Evolutionary conservation across 2,888 invertebrate genomes (phyloP), one percentile per base, ranked within the genome.

Genomic region (Chaetogeoica ovagalla): DNA sequence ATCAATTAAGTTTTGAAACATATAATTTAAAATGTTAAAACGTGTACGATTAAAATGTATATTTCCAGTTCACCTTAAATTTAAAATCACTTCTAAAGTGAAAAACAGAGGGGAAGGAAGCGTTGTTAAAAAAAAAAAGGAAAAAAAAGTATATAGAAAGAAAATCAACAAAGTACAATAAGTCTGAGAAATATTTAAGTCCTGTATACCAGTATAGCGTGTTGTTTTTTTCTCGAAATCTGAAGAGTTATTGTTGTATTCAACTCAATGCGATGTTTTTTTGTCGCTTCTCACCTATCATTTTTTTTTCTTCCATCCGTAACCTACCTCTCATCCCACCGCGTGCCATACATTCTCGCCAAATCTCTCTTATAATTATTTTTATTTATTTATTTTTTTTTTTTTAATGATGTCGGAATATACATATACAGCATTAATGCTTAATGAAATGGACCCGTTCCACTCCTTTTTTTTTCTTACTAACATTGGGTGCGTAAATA

Each of bases 351-450:
- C 39, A 13, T 48, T 48, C 11, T 11, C 48, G 15, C 13, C 2
- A 39, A 37, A 2, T 5, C 39, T 66, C 37, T 55, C 39, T 75
- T 39, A 43, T n/a, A n/a, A n/a, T n/a, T n/a, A n/a, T n/a, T n/a
- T n/a, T n/a, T n/a, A n/a, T n/a, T 11, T 48, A 13, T 3, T 59
- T 37, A 57, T 21, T 66, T 69, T 68, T 37, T 66, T 39, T 66
- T 69, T 68, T 77, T 69, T 70, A 69, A 77, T 77, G 62, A 70
- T 55, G 62, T 37, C 55, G 48, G 69, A 62, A 69, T 77, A 39
- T 19, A 30, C 69, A 39, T 19, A 30, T 52, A 69, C 60, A 37
- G 17, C 48, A 37, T n/a, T 9, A 48, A 21, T 70, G 69, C 62
- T 77, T 69, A 77, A 70, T 69, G 77, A 69, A 77, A 62, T 59